Base-by-base conservation (phyloP, 2,113 vertebrate species). In the Leptodactylus fuscus region DNA sequence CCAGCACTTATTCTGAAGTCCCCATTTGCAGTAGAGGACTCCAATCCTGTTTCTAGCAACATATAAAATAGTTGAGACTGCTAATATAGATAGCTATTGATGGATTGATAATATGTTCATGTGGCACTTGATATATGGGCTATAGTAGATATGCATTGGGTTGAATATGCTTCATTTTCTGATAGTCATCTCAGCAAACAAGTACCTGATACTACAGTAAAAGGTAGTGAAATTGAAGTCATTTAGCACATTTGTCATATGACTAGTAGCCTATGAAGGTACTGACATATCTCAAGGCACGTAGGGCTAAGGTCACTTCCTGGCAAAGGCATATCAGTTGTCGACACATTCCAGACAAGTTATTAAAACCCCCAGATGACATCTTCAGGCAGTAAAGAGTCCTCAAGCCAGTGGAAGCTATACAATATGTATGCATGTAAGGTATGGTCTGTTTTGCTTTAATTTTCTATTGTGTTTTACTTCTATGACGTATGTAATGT, bases 271-370 rank as follows among this genome's bases (percentile, higher is more conserved):
- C 73, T 41, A 69, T 34, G 20, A 60, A 69, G 58, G 29, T 49
- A 67, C 29, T 78, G 74, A 53, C 58, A 85, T 78, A 78, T 78
- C 73, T 78, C 38, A 85, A 29, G 83, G 60, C 32, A 78, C 83
- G 27, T 34, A 76, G 73, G 73, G 83, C 73, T 85, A 69, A 85
- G 74, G 74, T 85, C 83, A 85, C 48, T 78, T 78, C 83, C 83
- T 78, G 58, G 74, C 74, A 78, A 53, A 78, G 41, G 38, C 51
- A 44, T 78, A 78, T 85, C 83, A 85, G 58, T 85, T 85, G 83
- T 69, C 83, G 77, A 85, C 74, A 85, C 83, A 85, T 85, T 85
- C 83, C 83, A 53, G 15, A n/a, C 74, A 41, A 69, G 83, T 77
- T 85, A 85, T 85, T 85, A 78, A 85, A 78, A 48, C 44, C 38